These are phyloP conservation scores for Dicrostonyx torquatus DNA, from an alignment of 2,797 vertebrate species.

Conservation along the genomic window DNA sequence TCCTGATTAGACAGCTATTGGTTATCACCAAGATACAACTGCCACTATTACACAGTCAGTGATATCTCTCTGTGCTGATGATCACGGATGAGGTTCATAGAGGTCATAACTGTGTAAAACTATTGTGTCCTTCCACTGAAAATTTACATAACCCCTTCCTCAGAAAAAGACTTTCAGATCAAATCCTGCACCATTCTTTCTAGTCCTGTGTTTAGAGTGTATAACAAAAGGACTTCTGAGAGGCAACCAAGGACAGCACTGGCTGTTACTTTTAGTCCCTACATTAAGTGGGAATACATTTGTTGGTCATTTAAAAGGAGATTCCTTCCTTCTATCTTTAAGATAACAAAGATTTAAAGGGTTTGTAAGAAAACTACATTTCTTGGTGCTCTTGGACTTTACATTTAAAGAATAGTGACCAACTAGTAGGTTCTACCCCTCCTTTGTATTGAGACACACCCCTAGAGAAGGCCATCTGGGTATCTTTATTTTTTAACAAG, in stretches of 20 bases:
- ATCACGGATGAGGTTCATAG: not conserved
- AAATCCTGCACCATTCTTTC: not conserved
- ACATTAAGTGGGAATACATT: not conserved
- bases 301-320: not conserved
- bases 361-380: not conserved
- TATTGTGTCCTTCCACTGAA: not conserved
- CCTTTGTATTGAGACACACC: not conserved
- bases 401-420: not conserved
- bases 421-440: not conserved
- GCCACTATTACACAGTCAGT: not conserved
- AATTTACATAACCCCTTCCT: not conserved
- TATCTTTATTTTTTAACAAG: not conserved
- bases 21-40: not conserved
- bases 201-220: not conserved
- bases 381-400: not conserved
- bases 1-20: not conserved
- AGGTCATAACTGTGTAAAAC: not conserved
- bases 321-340: not conserved
- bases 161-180: not conserved
- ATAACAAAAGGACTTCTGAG: not conserved
- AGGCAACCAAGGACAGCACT: not conserved
- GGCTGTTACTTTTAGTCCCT: not conserved
- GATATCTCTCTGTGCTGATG: not conserved
- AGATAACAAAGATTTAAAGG: not conserved
- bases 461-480: not conserved